Evolutionary conservation across 2,113 vertebrate species (phyloP), one percentile per base, ranked within the genome.

Genomic region (Callipepla squamata): DNA sequence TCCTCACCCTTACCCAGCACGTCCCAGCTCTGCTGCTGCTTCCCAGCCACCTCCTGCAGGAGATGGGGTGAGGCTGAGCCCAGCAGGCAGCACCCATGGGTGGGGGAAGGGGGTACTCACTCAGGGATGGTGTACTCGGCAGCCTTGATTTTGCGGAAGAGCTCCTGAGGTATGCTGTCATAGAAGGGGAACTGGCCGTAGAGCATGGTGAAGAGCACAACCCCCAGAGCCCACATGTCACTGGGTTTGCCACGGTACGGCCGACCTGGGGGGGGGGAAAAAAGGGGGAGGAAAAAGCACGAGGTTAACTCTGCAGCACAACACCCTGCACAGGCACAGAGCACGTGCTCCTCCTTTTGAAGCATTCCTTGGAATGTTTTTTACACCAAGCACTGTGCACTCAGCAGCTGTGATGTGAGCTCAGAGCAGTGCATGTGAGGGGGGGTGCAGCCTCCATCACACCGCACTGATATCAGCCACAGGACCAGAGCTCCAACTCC

Each of bases 181-280:
- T 99, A 99, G 98, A 99, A 99, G 45, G 99, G 99, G 96, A 99
- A 99, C 98, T 99, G 99, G 87, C 99, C 99, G 0, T 99, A 99
- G 3, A 99, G 98, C 99, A 99, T 99, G 93, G 99, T 99, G 97
- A 99, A 99, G 40, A 99, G 98, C 81, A 99, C 99, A 66, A 99
- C 99, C 0, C 99, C 99, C 69, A 99, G 94, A 0, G 99, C 99
- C 99, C 99, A 99, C 99, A 99, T 99, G 97, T 99, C 99, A 5
- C 99, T 99, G 85, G 99, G 99, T 93, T 99, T 99, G 36, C 99
- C 99, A 2, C 99, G 98, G 93, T 99, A 99, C 0, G 99, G 99
- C 76, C 99, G 99, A 66, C 99, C 99, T 99, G 97, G 3, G 20
- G 75, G 70, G 77, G 62, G 22, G 69, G 70, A 80, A 74, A 69